Percentiles rank a stretch among this genome's conserved stretches.
Conservation (phyloP, 2,888 invertebrate genomes). For the Graphium colonna region DNA sequence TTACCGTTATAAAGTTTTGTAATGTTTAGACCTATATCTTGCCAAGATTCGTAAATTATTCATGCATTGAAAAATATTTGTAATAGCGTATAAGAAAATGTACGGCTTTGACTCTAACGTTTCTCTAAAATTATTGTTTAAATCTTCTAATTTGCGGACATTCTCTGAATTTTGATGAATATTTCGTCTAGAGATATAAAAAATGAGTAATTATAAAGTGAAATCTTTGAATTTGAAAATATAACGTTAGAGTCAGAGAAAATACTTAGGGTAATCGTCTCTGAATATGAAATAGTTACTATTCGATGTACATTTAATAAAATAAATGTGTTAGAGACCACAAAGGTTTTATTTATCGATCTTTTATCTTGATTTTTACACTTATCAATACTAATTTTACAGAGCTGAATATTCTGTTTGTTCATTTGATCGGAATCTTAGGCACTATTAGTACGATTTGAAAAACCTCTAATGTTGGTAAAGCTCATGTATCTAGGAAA, state of each 20-base stretch:
- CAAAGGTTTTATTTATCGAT: constrained; percentile 12
- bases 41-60: constrained; percentile 34
- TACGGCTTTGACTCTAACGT: constrained; percentile 22
- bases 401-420: no score
- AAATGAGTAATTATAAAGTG: constrained; percentile 6
- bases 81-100: constrained; percentile 26
- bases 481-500: no score
- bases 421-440: no score
- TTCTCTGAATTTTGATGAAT: no score
- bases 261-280: constrained; percentile 51
- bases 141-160: no score
- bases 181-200: no score
- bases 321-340: constrained; percentile 61
- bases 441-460: no score
- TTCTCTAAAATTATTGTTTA: no score
- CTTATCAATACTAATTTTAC: no score
- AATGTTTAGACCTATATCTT: constrained; percentile 29
- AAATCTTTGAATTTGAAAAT: constrained; percentile 18
- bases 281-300: constrained; percentile 60
- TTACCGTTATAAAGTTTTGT: constrained; percentile 32
- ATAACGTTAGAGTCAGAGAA: constrained; percentile 33
- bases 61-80: constrained; percentile 27
- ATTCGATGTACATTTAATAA: constrained; percentile 66
- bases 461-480: no score
- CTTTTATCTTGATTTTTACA: no score